These are phyloP conservation scores for Seriola quinqueradiata DNA, from an alignment of 2,113 vertebrate genomes.

Conservation along the genomic window DNA sequence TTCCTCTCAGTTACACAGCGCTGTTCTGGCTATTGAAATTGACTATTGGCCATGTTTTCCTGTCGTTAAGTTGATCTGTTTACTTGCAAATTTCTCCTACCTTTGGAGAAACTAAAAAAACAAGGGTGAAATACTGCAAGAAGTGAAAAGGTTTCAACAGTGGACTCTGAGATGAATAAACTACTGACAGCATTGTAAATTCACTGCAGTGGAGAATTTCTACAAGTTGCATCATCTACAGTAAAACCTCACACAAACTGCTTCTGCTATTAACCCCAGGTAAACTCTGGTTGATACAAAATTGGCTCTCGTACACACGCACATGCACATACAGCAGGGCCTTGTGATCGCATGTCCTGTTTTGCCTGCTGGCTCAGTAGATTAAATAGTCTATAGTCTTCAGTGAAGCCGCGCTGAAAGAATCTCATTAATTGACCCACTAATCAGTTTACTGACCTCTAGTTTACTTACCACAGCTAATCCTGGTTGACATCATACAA, in stretches of 20 bases:
- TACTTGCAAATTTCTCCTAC: not conserved
- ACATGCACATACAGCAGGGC: not conserved
- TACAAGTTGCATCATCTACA: constrained; percentile 40
- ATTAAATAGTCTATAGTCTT: constrained; percentile 49
- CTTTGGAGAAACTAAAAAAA: not conserved
- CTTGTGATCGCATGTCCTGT: constrained; percentile 3
- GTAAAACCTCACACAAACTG: constrained; percentile 8
- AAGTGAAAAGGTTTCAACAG: not conserved
- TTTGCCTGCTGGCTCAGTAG: constrained; percentile 16
- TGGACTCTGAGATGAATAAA: not conserved
- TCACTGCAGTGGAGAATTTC: constrained; percentile 32
- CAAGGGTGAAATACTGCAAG: constrained; percentile 6
- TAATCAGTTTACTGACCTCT: constrained; percentile 70
- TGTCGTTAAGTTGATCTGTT: not conserved
- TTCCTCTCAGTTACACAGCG: not conserved
- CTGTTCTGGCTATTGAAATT: not conserved
- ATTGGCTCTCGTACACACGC: not conserved
- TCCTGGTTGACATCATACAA: constrained; percentile 70
- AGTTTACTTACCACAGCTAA: constrained; percentile 77
- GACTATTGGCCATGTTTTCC: not conserved
- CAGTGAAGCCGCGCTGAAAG: constrained; percentile 30
- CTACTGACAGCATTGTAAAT: not conserved
- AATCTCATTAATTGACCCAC: constrained; percentile 63
- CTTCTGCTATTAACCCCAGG: not conserved
- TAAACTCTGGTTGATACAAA: constrained; percentile 22